These are phyloP conservation scores for Thalassoma bifasciatum DNA, from an alignment of 2,113 vertebrate genomes.

Conservation along the genomic window DNA sequence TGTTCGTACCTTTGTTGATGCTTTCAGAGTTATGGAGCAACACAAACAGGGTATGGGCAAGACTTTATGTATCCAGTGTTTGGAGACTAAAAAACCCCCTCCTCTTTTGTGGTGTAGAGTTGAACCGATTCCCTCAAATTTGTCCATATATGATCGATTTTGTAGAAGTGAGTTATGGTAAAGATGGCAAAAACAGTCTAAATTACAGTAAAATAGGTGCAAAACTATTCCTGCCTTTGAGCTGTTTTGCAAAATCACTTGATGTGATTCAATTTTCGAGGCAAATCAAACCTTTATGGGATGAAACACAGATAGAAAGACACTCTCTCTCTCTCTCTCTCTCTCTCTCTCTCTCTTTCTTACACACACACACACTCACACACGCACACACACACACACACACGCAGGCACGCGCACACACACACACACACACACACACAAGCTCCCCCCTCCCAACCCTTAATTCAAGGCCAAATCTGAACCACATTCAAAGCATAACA, in stretches of 20 bases:
- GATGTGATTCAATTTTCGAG: slow-evolving; percentile 23
- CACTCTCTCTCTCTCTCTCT: too few species aligned
- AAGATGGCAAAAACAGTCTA: background rate
- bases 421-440: background rate
- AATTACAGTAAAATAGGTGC: background rate
- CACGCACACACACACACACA: slow-evolving; percentile 1
- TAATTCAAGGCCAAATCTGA: slow-evolving; percentile 21
- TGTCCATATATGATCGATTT: too few species aligned
- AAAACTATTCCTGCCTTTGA: background rate
- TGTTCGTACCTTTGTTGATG: too few species aligned
- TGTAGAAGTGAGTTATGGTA: too few species aligned
- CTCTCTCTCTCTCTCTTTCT: too few species aligned
- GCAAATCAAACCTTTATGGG: slow-evolving; percentile 1
- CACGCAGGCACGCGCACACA: background rate
- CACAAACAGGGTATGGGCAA: too few species aligned
- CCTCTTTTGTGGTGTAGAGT: too few species aligned
- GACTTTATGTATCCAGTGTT: too few species aligned
- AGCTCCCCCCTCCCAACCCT: background rate
- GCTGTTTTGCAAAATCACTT: background rate
- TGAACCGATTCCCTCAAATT: too few species aligned
- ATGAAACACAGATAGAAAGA: slow-evolving; percentile 7
- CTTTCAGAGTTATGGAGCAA: too few species aligned
- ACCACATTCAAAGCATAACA: slow-evolving; percentile 18
- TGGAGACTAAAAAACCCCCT: too few species aligned
- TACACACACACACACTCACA: background rate